Base-by-base conservation (phyloP, 1,140 invertebrate species). In the Idris sp. region DNA sequence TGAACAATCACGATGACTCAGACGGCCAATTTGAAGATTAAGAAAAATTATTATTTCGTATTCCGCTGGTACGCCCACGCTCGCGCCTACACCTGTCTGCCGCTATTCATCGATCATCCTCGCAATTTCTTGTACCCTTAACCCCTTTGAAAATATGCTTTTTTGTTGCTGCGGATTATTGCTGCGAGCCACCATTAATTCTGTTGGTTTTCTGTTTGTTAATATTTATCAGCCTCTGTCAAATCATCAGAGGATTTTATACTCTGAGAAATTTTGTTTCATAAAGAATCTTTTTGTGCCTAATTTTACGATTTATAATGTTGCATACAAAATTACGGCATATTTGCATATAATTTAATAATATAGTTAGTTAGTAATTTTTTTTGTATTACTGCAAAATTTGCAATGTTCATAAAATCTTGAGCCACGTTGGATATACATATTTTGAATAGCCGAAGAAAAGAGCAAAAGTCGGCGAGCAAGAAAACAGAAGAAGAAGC, bases 1-100 rank as follows among this genome's bases (percentile, higher is more conserved):
- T 53, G 53, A 19, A 68, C 64, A 68, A 68, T 68, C 40, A 41
- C 44, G 31, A 51, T 68, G 53, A 58, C 51, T 68, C 64, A 68
- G 18, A 26, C 35, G 19, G 8, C 16, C 35, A 58, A 49, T 48
- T 68, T 58, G 13, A n/a, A n/a, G 53, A 68, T 41, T 43, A 38
- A 51, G 38, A 67, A 49, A 40, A 58, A 67, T 22, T 22, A n/a
- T n/a, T n/a, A n/a, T n/a, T 64, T 67, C 33, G 43, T 49, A 25
- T 48, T 16, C 13, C n/a, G 25, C 51, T n/a, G n/a, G n/a, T n/a
- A n/a, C n/a, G 11, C 51, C 62, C 26, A 67, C 62, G 41, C 31
- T 54, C 43, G 62, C 62, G 62, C 62, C 62, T 56, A 67, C 62
- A 67, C 62, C 51, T 56, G 51, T 48, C 51, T 49, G 22, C 51